Evolutionary conservation across 2,888 invertebrate genomes (phyloP).

Genomic region (Heliconius erato): DNA sequence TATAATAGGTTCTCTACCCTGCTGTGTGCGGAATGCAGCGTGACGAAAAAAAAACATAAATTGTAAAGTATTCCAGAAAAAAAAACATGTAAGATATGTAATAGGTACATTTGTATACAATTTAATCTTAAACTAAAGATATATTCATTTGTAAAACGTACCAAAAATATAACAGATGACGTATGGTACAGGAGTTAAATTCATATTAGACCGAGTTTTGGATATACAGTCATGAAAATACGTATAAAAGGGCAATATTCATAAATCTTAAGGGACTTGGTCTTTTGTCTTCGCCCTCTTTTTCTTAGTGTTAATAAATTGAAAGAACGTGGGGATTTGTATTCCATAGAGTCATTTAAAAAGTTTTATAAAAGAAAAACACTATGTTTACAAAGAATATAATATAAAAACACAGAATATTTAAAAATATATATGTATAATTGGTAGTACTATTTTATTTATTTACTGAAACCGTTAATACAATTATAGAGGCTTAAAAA

Average conservation of each 20-base stretch:
- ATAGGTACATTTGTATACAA: not conserved
- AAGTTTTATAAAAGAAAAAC: constrained; percentile 4
- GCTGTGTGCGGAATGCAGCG: too few relatives aligned
- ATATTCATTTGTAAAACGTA: not conserved
- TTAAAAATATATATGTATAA: too few relatives aligned
- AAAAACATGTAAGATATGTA: not conserved
- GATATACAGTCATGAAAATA: constrained; percentile 25
- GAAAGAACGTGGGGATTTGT: constrained; percentile 19
- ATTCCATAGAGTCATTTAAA: not conserved
- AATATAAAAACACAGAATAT: too few relatives aligned
- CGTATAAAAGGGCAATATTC: constrained; percentile 33
- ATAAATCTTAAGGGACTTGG: constrained; percentile 36
- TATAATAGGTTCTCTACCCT: too few relatives aligned
- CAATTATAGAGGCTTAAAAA: too few relatives aligned
- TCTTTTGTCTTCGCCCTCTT: constrained; percentile 38
- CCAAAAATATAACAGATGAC: not conserved
- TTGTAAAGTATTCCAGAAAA: too few relatives aligned
- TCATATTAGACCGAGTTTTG: constrained; percentile 31
- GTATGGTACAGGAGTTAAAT: constrained; percentile 13
- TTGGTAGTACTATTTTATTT: too few relatives aligned
- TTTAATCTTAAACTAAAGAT: not conserved
- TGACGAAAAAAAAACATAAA: too few relatives aligned
- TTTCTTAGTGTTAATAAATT: constrained; percentile 26
- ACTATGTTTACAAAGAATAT: not conserved
- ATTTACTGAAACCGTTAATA: too few relatives aligned